Conservation (phyloP, 2,113 vertebrate genomes). For the Sapayoa aenigma region DNA sequence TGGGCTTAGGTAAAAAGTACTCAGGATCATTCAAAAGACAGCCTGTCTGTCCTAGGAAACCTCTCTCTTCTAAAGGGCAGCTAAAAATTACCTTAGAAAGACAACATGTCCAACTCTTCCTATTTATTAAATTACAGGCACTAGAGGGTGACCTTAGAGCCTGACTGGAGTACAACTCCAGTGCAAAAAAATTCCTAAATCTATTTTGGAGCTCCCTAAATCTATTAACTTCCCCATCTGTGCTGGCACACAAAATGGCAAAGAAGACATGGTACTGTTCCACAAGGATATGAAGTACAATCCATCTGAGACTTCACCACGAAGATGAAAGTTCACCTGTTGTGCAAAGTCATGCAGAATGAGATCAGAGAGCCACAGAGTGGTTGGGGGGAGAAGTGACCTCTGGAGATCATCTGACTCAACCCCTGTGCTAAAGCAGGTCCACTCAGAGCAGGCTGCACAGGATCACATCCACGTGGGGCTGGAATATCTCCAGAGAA, state of each 20-base stretch:
- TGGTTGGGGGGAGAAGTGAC: background rate
- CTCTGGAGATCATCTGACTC: background rate
- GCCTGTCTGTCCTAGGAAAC: background rate
- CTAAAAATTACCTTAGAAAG: constrained; percentile 6
- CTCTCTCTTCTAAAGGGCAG: background rate
- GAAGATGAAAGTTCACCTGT: background rate
- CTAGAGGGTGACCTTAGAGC: background rate
- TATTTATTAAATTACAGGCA: constrained; percentile 1
- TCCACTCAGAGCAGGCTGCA: background rate
- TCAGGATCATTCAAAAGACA: background rate
- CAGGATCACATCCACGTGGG: background rate
- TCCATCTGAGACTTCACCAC: background rate
- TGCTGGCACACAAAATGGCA: background rate
- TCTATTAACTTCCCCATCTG: background rate
- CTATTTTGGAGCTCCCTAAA: background rate
- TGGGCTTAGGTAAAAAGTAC: background rate
- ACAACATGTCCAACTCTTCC: background rate
- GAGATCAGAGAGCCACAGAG: background rate
- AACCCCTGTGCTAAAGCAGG: background rate
- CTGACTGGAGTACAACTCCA: background rate
- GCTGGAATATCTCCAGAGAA: background rate
- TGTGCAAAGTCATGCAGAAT: background rate
- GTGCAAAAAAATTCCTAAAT: background rate
- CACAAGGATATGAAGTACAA: background rate
- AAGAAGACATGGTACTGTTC: background rate